Evolutionary conservation across 1,140 invertebrate genomes (phyloP), one percentile per base, ranked within the genome.

Genomic region (Anastatus disparis): DNA sequence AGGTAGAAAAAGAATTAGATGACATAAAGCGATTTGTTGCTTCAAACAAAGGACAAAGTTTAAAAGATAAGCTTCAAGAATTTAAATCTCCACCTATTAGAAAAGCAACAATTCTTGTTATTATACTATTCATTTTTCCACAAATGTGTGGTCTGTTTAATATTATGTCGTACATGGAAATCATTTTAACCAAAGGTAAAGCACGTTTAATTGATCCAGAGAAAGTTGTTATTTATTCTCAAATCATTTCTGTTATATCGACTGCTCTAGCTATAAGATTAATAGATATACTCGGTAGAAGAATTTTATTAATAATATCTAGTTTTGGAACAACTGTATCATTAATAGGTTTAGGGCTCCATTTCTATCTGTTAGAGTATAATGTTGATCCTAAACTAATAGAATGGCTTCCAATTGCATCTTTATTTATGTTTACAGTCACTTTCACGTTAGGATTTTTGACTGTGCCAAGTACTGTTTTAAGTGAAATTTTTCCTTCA

Each of bases 141-240:
- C 92, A 93, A 76, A 86, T 93, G 66, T 90, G 88, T 59, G 91
- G 93, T 0, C 89, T 92, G 10, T 92, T 91, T 50, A 91, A 90
- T 2, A 86, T 94, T 26, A 89, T 91, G 74, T 90, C 91, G 26
- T 93, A 93, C 76, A 87, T 91, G 1, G 89, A 92, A 55, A 87
- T 89, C 48, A 93, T 94, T 75, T 91, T 94, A 73, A 86, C 88
- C 20, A 78, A 84, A 68, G 84, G 88, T 22, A 87, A 89, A 62
- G 85, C 86, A 1, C 82, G 53, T 4, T 24, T 82, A 0, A 74
- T 89, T 17, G 78, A 84, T 0, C 78, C 86, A 1, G 78, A 85
- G 40, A 77, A 83, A 67, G 83, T 85, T 12, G 88, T 91, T 29
- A 91, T 93, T 20, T 82, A 93, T 22, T 87, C 93, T 69, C 91